Percentiles rank a stretch among this genome's conserved stretches.
Conservation (phyloP, 2,888 invertebrate species). For the Nycteola revayana region DNA sequence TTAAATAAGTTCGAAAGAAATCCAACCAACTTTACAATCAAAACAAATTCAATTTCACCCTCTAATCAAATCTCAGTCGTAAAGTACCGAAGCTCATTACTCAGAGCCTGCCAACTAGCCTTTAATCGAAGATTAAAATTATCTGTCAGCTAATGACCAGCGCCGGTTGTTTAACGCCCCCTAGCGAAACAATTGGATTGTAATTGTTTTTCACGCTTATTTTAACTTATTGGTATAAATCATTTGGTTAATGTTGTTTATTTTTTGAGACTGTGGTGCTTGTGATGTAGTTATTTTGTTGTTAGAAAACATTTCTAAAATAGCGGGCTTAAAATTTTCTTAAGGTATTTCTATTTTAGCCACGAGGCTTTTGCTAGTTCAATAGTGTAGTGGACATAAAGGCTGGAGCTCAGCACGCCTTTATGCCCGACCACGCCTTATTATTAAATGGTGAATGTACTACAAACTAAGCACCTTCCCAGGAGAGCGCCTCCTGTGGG, state of each 20-base stretch:
- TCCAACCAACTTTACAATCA: conserved; percentile 1
- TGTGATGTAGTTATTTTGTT: too few species aligned
- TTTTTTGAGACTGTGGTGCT: conserved; percentile 21
- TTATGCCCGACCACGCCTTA: too few species aligned
- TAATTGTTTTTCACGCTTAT: conserved; percentile 80
- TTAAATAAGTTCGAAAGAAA: too few species aligned
- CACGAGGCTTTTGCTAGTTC: too few species aligned
- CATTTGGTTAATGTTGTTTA: conserved; percentile 62
- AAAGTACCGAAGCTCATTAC: conserved; percentile 51
- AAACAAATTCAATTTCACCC: conserved; percentile 21
- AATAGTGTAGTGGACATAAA: too few species aligned
- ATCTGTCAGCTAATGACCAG: conserved; percentile 66
- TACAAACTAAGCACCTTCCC: too few species aligned
- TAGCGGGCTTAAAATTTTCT: too few species aligned
- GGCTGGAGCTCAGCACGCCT: too few species aligned
- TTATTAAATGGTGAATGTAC: too few species aligned
- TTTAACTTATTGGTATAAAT: conserved; percentile 73
- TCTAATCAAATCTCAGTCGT: conserved; percentile 29
- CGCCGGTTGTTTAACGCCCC: conserved; percentile 59
- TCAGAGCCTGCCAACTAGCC: conserved; percentile 56
- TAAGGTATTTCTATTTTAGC: too few species aligned
- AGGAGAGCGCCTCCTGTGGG: too few species aligned
- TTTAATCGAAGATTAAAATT: conserved; percentile 77
- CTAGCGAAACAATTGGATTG: conserved; percentile 57
- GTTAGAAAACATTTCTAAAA: too few species aligned